Evolutionary conservation across 2,113 vertebrate genomes (phyloP).

Genomic region (Grammomys surdaster): DNA sequence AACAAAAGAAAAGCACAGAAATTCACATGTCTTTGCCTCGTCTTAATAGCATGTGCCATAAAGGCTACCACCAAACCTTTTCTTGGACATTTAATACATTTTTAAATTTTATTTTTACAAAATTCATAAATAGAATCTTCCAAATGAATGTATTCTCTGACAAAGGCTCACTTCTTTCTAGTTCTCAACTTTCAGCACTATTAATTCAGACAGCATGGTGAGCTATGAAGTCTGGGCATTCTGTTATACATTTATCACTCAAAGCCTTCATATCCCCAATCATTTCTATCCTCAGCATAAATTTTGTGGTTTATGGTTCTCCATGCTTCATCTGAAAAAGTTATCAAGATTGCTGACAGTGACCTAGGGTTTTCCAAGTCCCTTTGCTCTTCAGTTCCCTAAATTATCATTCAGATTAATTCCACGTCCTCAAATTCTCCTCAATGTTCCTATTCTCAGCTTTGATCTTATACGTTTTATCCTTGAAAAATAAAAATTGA

Average conservation of each 20-base stretch:
- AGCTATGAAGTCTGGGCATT: neutral
- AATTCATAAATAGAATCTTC: neutral
- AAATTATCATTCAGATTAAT: neutral
- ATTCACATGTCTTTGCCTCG: too few species aligned
- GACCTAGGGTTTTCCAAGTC: fast-evolving
- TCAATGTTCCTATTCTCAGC: neutral
- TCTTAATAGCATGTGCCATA: neutral
- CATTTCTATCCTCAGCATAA: neutral
- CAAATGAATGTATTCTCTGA: neutral
- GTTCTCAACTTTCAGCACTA: neutral
- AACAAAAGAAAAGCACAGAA: neutral
- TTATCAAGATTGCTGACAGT: fast-evolving
- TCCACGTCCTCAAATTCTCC: neutral
- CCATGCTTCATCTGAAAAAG: too few species aligned
- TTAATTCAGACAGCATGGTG: neutral
- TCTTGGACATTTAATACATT: neutral
- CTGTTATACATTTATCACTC: neutral
- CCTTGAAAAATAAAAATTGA: neutral
- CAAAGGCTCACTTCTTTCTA: neutral
- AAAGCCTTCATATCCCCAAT: neutral
- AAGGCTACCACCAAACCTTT: neutral
- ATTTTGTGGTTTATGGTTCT: neutral
- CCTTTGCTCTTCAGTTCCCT: neutral
- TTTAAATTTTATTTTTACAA: neutral
- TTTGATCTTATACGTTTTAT: neutral